Evolutionary conservation across 2,113 vertebrate species (phyloP).

Genomic region (Calyptomena viridis): DNA sequence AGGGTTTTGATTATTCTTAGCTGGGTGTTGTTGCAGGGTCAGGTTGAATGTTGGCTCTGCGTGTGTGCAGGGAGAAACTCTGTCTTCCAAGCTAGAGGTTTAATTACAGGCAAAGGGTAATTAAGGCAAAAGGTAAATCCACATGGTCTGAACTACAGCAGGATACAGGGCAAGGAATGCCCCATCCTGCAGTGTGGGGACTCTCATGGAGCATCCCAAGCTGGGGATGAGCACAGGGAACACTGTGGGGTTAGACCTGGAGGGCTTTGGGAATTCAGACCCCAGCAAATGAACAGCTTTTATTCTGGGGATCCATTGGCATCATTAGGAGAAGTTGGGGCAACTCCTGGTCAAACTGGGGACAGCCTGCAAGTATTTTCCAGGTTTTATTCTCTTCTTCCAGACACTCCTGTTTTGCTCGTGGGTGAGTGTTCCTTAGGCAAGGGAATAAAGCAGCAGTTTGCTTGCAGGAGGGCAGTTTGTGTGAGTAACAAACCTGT

Average conservation of each 20-base stretch:
- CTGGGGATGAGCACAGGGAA: neutral
- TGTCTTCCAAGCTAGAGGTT: neutral
- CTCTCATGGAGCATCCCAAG: rapidly evolving
- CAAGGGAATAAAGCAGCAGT: neutral
- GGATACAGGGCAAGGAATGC: neutral
- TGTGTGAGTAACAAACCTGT: neutral
- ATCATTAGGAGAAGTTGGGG: neutral
- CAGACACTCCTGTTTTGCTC: neutral
- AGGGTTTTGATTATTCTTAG: neutral
- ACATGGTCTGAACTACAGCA: neutral
- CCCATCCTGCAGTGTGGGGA: neutral
- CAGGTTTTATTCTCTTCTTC: neutral
- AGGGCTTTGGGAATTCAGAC: neutral
- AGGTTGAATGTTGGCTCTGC: rapidly evolving
- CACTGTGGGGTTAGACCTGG: neutral
- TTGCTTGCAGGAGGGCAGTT: neutral
- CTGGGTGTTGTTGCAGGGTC: neutral
- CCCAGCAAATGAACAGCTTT: neutral
- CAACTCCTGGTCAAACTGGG: neutral
- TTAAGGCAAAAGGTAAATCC: no score
- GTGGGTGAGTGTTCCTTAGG: neutral
- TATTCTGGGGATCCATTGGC: neutral
- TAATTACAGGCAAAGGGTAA: neutral
- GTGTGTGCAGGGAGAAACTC: neutral
- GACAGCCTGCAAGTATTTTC: neutral